Conservation (phyloP, 2,888 invertebrate species). For the Drosophila subsilvestris region DNA sequence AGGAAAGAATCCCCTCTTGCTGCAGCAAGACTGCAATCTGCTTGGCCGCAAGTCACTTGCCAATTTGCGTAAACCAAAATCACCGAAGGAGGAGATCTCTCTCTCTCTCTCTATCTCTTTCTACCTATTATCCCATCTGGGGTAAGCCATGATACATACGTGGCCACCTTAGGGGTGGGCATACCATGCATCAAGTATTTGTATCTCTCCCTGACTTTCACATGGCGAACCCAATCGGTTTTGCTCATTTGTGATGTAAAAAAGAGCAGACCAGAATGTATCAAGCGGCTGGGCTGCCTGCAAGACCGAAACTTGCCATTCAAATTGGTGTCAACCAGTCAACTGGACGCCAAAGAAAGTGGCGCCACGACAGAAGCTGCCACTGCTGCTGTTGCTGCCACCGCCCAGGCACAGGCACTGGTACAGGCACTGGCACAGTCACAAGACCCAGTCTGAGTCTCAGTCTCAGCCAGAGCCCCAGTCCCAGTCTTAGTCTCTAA, state of each 20-base stretch:
- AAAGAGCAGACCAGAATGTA: slow-evolving; percentile 20
- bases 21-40: slow-evolving; percentile 10
- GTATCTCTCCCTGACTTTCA: slow-evolving; percentile 54
- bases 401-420: slow-evolving; percentile 19
- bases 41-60: slow-evolving; percentile 19
- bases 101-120: no score
- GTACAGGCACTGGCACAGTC: neutral
- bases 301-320: slow-evolving; percentile 67
- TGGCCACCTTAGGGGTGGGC: slow-evolving; percentile 13
- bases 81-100: neutral
- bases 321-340: slow-evolving; percentile 77
- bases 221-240: slow-evolving; percentile 45
- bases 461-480: slow-evolving; percentile 4
- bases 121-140: no score
- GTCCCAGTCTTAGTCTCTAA: slow-evolving; percentile 38
- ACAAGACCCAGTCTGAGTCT: slow-evolving; percentile 14
- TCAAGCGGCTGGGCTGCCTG: slow-evolving; percentile 1
- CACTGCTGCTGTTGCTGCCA: slow-evolving; percentile 16
- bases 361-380: slow-evolving; percentile 57
- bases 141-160: no score
- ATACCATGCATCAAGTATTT: slow-evolving; percentile 35
- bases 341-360: slow-evolving; percentile 79
- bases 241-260: slow-evolving; percentile 48
- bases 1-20: slow-evolving; percentile 9
- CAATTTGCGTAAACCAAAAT: slow-evolving; percentile 32